Evolutionary conservation across 2,797 vertebrate species (phyloP), one percentile per base, ranked within the genome.

Genomic region (Carapus acus): DNA sequence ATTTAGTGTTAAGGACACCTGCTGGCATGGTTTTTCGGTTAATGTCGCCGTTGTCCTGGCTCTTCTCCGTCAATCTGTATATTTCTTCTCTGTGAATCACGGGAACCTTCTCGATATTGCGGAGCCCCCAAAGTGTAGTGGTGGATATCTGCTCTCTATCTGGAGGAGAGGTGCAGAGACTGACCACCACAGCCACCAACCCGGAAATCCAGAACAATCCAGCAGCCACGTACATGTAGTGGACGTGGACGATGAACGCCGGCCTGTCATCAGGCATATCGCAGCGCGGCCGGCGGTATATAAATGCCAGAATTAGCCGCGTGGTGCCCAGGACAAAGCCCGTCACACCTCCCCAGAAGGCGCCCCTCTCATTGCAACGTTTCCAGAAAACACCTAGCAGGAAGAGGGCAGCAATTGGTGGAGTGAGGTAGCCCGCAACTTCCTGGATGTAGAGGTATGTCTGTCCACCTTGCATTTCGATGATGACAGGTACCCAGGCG

Each of bases 371-470:
- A 16, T 97, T 99, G 72, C 94, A 97, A 4, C 92, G 90, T 69
- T 89, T 95, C 93, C 95, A 98, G 78, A 98, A 97, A 51, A 99
- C 90, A 3, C 93, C 94, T 27, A 99, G 87, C 31, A 99, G 87
- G 76, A 99, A 99, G 14, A 99, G 89, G 43, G 93, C 94, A 0
- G 96, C 96, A 12, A 98, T 90, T 0, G 96, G 96, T 16, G 96
- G 96, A 1, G 95, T 98, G 64, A 99, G 88, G 72, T 98, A 99
- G 60, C 94, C 95, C 0, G 96, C 93, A 2, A 98, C 92, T 85
- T 98, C 96, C 80, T 99, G 96, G 68, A 99, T 99, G 76, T 99
- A 98, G 45, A 98, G 88, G 78, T 98, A 99, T 79, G 96, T 98
- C 83, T 99, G 96, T 23, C 96, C 96, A 17, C 96, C 93, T 82